These are phyloP conservation scores for Cephus cinctus DNA, from an alignment of 1,140 invertebrate genomes.

Conservation along the genomic window DNA sequence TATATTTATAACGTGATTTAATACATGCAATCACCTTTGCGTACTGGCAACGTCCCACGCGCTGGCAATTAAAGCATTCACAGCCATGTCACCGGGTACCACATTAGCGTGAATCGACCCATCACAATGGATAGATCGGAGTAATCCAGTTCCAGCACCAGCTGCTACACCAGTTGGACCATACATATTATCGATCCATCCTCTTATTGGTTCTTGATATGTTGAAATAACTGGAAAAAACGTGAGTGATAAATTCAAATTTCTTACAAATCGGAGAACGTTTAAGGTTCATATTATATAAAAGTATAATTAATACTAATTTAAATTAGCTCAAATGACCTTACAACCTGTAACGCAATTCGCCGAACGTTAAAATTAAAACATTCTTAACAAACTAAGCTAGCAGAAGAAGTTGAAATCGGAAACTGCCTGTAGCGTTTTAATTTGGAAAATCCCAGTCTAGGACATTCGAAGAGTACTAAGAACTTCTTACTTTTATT, in stretches of 20 bases:
- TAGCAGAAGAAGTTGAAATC: no score
- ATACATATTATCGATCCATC: constrained; percentile 90
- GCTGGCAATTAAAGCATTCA: constrained; percentile 75
- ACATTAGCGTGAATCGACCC: constrained; percentile 67
- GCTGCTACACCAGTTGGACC: constrained; percentile 79
- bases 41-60: constrained; percentile 67
- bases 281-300: no score
- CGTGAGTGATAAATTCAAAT: not conserved
- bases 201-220: constrained; percentile 56
- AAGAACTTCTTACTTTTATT: no score
- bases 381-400: no score
- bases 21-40: constrained; percentile 26
- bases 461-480: no score
- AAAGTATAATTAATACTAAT: no score
- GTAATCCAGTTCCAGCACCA: constrained; percentile 72
- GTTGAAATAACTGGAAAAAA: constrained; percentile 56
- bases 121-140: constrained; percentile 69
- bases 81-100: constrained; percentile 81
- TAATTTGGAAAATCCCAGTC: no score
- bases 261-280: no score
- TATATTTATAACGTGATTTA: not conserved
- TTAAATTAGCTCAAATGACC: no score
- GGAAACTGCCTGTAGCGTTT: no score
- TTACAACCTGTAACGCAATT: no score
- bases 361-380: no score